Evolutionary conservation across 2,113 vertebrate genomes (phyloP), one percentile per base, ranked within the genome.

Genomic region (Onychorhynchus coronatus): DNA sequence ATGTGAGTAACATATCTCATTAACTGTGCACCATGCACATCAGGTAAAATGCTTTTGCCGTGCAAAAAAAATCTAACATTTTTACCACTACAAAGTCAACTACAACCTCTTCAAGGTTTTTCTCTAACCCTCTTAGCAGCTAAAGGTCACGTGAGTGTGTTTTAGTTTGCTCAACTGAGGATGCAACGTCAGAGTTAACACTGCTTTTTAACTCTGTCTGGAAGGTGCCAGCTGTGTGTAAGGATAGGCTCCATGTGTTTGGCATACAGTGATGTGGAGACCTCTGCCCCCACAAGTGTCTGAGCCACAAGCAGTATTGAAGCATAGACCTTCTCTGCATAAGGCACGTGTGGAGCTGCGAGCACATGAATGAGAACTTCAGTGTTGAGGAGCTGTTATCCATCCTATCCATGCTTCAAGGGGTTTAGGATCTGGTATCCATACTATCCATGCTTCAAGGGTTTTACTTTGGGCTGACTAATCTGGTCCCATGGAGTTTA

Each of bases 301-400:
- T n/a, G 33, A 55, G 23, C 14, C 19, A 55, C 33, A 9, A 7
- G 35, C 22, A 30, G 9, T 39, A 49, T 0, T 53, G 35, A 65
- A 74, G 16, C 18, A 59, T 14, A 55, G 15, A 13, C 19, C 79
- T 18, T 28, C 18, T 83, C 35, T 44, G 18, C 0, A 0, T 35
- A 18, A 75, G 18, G 13, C 27, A 9, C 11, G 21, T 13, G 55
- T 22, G 49, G 33, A 73, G 16, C 25, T n/a, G 55, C 14, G 12
- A 52, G 47, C 7, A 4, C 0, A 9, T 8, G 0, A 9, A 22
- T 30, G n/a, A 70, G 59, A 75, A 31, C 5, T 35, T 78, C 35
- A 28, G 6, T 66, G 33, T 30, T 70, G 50, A 75, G 27, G 15
- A 75, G 5, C 6, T 58, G 8, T 27, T 31, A 33, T 6, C 11